Conservation (phyloP, 1,140 invertebrate species). For the Homarus americanus region DNA sequence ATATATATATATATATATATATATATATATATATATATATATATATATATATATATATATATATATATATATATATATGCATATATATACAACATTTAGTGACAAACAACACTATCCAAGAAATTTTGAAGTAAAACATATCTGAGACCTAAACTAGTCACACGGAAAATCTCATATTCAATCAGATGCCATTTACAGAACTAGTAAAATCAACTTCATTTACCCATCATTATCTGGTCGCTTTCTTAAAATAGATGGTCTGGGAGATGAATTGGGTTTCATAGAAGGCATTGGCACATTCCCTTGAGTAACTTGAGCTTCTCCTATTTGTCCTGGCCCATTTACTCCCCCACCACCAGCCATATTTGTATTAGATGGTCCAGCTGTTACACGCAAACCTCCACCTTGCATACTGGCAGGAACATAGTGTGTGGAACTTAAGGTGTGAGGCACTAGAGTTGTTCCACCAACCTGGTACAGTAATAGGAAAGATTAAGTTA, state of each 20-base stretch:
- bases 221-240: constrained; percentile 82
- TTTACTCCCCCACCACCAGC: neutral
- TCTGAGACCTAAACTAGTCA: no score
- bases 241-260: constrained; percentile 85
- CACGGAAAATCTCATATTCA: no score
- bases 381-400: constrained; percentile 46
- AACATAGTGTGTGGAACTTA: constrained; percentile 61
- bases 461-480: constrained; percentile 47
- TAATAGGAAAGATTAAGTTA: no score
- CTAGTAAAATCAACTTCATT: no score
- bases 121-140: no score
- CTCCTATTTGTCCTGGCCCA: constrained; percentile 30
- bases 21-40: no score
- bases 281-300: constrained; percentile 68
- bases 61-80: no score
- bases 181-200: no score
- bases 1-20: no score
- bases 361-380: constrained; percentile 40
- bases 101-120: no score
- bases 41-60: no score
- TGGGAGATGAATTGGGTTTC: constrained; percentile 83
- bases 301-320: constrained; percentile 14
- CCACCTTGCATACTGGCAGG: constrained; percentile 50
- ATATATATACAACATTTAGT: no score
- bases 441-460: constrained; percentile 39